Evolutionary conservation across 2,113 vertebrate species (phyloP).

Genomic region (Ptychochromis oligacanthus): DNA sequence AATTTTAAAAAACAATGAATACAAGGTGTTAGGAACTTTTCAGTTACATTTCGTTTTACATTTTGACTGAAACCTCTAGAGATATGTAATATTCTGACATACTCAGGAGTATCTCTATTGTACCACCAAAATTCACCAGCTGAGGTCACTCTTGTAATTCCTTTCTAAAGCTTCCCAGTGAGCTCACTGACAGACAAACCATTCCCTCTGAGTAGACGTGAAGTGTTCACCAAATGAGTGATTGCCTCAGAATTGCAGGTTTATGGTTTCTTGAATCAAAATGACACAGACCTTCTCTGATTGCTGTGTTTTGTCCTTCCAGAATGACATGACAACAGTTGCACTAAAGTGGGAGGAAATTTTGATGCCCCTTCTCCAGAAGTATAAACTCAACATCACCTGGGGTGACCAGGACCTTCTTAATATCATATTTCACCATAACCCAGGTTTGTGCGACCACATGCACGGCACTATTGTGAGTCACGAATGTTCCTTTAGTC

Average conservation of each 20-base stretch:
- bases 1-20: neutral
- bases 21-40: neutral
- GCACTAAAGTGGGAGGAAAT: slow-evolving; percentile 89
- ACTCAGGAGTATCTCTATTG: slow-evolving; percentile 11
- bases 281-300: neutral
- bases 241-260: neutral
- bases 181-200: neutral
- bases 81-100: neutral
- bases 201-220: slow-evolving; percentile 4
- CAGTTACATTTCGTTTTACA: neutral
- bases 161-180: neutral
- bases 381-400: slow-evolving; percentile 97
- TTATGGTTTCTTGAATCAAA: neutral
- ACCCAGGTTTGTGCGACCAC: slow-evolving; percentile 85
- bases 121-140: slow-evolving; percentile 58
- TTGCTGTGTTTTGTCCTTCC: slow-evolving; percentile 9
- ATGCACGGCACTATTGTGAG: neutral
- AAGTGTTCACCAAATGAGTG: neutral
- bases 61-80: slow-evolving; percentile 1
- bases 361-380: slow-evolving; percentile 93
- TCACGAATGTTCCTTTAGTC: neutral
- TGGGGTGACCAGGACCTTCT: slow-evolving; percentile 98
- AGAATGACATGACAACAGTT: slow-evolving; percentile 92
- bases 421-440: slow-evolving; percentile 96
- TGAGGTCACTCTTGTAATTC: slow-evolving; percentile 72